Base-by-base conservation (phyloP, 2,797 vertebrate species). In the Tenualosa ilisha region DNA sequence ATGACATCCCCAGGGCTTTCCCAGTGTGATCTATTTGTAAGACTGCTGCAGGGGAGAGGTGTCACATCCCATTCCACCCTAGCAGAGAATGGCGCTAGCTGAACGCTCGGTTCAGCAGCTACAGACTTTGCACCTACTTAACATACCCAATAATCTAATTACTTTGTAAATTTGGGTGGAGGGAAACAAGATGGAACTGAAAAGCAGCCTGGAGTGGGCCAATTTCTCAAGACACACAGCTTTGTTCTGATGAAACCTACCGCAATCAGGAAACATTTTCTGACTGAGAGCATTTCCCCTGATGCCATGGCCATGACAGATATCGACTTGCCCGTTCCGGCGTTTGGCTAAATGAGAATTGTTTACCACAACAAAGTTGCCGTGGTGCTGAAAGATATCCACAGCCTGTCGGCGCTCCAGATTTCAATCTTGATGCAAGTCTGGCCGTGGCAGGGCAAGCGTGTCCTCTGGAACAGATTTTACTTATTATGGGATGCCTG, bases 231-330 rank as follows among this genome's bases (percentile, higher is more conserved):
- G 63, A 68, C 63, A 24, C 56, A n/a, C 12, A 6, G 26, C 17
- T 26, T 68, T 72, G 65, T 72, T 72, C 65, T 72, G 65, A 72
- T 17, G 65, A 72, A 72, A 72, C 65, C 65, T 40, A 26, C 65
- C 15, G 65, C 26, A 72, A 72, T 72, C 65, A 72, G 65, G 65
- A 72, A 15, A 15, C 26, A 15, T 26, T 72, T 72, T 72, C 65
- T 15, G 65, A 72, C 26, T 72, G 65, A 72, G 0, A 6, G 26
- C 65, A 37, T 17, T 37, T 15, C 63, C 63, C 7, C 24, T 12
- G 1, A 68, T 3, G 12, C 63, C 31, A 0, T 8, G 26, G 26
- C 24, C 63, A 37, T 12, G 12, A 37, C 31, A 72, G 65, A 37
- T 72, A 72, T 40, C 13, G 26, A 72, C 65, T 17, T 72, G 31